Conservation (phyloP, 2,888 invertebrate genomes). For the Lymantria dispar region DNA sequence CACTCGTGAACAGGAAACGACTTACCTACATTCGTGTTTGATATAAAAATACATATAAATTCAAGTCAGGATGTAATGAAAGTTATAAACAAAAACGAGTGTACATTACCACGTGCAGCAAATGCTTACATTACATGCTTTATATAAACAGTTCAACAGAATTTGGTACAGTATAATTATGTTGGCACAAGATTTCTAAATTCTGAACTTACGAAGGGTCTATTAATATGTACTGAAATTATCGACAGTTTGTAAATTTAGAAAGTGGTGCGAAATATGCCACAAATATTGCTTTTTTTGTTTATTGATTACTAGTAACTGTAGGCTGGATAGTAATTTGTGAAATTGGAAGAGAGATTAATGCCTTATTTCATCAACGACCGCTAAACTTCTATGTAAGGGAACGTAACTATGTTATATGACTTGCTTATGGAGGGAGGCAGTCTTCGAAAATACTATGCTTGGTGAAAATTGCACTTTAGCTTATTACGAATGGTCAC, state of each 20-base stretch:
- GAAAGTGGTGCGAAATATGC: conserved; percentile 9
- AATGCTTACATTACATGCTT: conserved; percentile 8
- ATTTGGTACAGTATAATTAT: conserved; percentile 1
- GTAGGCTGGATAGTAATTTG: too few relatives aligned
- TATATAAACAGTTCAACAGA: not conserved
- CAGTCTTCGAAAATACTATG: too few relatives aligned
- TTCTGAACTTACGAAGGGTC: conserved; percentile 12
- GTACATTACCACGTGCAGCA: conserved; percentile 16
- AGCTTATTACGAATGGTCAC: too few relatives aligned
- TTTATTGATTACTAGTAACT: too few relatives aligned
- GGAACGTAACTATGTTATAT: too few relatives aligned
- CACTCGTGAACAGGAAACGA: not conserved
- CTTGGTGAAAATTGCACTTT: too few relatives aligned
- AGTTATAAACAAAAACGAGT: conserved; percentile 24
- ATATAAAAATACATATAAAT: conserved; percentile 5
- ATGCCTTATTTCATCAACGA: not conserved
- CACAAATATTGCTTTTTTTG: too few relatives aligned
- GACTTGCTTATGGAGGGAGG: too few relatives aligned
- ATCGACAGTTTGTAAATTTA: conserved; percentile 13
- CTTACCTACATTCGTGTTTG: conserved; percentile 7
- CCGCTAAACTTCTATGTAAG: not conserved
- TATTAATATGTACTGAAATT: conserved; percentile 18
- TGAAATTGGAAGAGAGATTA: too few relatives aligned
- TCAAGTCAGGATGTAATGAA: conserved; percentile 21
- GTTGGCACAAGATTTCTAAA: not conserved